Evolutionary conservation across 2,888 invertebrate species (phyloP), one percentile per base, ranked within the genome.

Genomic region (Emmelina monodactyla): DNA sequence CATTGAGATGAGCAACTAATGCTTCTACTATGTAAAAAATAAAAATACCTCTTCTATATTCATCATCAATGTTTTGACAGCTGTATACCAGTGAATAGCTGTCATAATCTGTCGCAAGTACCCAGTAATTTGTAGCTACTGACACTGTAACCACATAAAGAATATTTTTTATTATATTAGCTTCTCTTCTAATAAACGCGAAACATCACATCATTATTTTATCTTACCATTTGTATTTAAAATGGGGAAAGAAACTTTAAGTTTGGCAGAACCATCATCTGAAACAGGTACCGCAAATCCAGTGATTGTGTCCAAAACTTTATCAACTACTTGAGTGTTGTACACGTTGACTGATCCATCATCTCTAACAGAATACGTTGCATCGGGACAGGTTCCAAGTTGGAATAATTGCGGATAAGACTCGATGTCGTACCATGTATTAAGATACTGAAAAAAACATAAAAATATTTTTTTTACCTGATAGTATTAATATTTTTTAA

Each of bases 61-160:
- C 16, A 15, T 47, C 42, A 34, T 65, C 65, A 19, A 75, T 53
- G 45, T 83, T 71, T 1, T 51, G 52, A 50, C 87, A 87, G 16
- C 83, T 83, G 73, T 85, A 87, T 1, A 85, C 82, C 1, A 86
- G 75, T 2, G 85, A 66, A 42, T 82, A 87, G 22, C 71, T 68
- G 0, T 63, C 62, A 49, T 87, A 87, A 52, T 87, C 86, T 0
- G 86, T 86, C 16, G 78, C 55, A 1, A 53, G 41, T 10, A 55
- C 42, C 54, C 56, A 57, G 34, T 57, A 58, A 11, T 50, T 44
- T 0, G 45, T 25, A 3, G 44, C 36, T 9, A 35, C 34, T 3
- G 46, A 33, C 7, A 33, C 56, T 56, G 36, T n/a, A 45, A 50
- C n/a, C n/a, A n/a, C 31, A 19, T 6, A 19, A 6, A 19, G 5